Percentiles rank a stretch among this genome's conserved stretches.
Conservation (phyloP, 2,797 vertebrate genomes). For the Sparus aurata region DNA sequence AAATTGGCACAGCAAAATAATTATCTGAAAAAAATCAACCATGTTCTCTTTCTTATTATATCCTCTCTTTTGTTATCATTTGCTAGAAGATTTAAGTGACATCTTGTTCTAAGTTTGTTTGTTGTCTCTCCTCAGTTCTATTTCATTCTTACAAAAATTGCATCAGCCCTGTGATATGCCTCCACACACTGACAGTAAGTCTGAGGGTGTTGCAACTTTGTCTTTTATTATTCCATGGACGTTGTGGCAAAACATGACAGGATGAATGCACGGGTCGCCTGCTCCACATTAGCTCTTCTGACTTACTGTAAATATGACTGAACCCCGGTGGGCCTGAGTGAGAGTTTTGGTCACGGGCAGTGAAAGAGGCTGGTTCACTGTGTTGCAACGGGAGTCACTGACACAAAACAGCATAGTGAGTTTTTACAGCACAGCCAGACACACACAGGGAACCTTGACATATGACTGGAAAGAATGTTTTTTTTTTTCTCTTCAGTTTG, state of each 20-base stretch:
- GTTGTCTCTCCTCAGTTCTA: conserved; percentile 38
- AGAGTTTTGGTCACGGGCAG: conserved; percentile 78
- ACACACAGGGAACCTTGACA: conserved; percentile 58
- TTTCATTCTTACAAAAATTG: conserved; percentile 55
- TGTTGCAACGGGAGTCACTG: conserved; percentile 68
- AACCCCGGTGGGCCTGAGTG: conserved; percentile 61
- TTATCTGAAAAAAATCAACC: conserved; percentile 71
- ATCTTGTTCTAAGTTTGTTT: conserved; percentile 59
- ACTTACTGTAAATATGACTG: conserved; percentile 47
- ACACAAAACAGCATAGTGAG: conserved; percentile 64
- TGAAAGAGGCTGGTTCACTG: conserved; percentile 82
- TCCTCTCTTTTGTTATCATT: conserved; percentile 35
- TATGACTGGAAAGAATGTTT: conserved; percentile 37
- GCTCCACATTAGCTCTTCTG: conserved; percentile 42
- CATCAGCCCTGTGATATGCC: conserved; percentile 72
- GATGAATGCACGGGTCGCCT: conserved; percentile 48
- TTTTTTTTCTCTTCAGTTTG: conserved; percentile 20
- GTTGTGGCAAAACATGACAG: conserved; percentile 48
- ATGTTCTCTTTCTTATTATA: conserved; percentile 33
- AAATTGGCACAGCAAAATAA: conserved; percentile 89
- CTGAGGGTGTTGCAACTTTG: conserved; percentile 37
- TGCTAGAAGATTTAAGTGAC: conserved; percentile 53
- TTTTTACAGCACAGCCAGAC: conserved; percentile 69
- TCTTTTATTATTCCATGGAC: conserved; percentile 34
- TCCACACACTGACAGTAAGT: conserved; percentile 51